Base-by-base conservation (phyloP, 1,140 invertebrate genomes). In the Babylonia areolata region DNA sequence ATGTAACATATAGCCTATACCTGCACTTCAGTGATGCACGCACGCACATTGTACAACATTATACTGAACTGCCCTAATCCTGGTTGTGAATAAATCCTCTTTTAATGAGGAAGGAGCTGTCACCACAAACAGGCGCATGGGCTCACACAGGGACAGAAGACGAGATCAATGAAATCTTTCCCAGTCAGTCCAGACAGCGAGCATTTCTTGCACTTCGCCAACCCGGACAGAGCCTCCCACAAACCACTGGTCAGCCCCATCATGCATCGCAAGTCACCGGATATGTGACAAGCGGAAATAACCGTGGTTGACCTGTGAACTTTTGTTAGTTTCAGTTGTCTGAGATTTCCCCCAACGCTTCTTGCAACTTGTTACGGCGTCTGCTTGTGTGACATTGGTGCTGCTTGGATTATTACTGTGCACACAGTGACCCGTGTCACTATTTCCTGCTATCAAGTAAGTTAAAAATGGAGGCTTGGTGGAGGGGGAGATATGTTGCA, bases 301-400 rank as follows among this genome's bases (percentile, higher is more conserved):
- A 64, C 58, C 58, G 58, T 64, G 58, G 12, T 64, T 64, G 58
- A 64, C 58, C 58, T 64, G 58, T 64, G 58, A 64, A 64, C 58
- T 64, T n/a, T 64, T 64, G 17, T n/a, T 64, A 64, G 58, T 64
- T 64, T 64, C 58, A 20, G 58, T 64, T 64, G 58, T 23, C 58
- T 64, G 58, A 64, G 58, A 64, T 64, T 64, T 64, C 5, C 58
- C 9, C 58, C 15, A n/a, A n/a, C n/a, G n/a, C n/a, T 23, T 64
- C 28, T 23, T 64, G 58, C 58, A 64, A 64, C 58, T 64, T 64
- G 58, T 64, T 64, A 64, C 58, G 58, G 58, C 28, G 58, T 64
- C 20, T 64, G 58, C 28, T 64, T 12, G 0, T 64, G 0, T n/a
- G 20, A 23, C 58, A 64, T 64, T 64, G 46, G 46, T 9, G 58